Evolutionary conservation across 2,113 vertebrate genomes (phyloP).

Genomic region (Gasterosteus aculeatus): DNA sequence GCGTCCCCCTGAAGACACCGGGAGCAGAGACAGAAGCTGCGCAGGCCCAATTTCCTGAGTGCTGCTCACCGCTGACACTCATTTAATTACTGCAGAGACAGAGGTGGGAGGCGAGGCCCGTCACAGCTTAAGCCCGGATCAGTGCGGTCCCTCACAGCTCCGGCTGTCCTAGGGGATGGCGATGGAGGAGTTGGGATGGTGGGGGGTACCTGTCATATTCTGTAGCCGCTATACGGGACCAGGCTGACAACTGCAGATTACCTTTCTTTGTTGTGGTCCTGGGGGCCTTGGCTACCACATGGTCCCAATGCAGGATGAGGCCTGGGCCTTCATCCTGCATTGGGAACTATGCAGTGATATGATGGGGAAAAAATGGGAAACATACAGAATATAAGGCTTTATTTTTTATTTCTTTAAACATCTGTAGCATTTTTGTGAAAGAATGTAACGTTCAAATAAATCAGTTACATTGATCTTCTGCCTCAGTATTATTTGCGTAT

Average conservation of each 20-base stretch:
- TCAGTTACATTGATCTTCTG: too few relatives aligned
- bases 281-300: conserved; percentile 43
- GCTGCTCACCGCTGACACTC: conserved; percentile 62
- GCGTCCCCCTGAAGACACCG: conserved; percentile 49
- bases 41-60: conserved; percentile 68
- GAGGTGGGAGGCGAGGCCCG: conserved; percentile 50
- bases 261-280: conserved; percentile 46
- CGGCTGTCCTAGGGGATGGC: conserved; percentile 29
- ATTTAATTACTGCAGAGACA: conserved; percentile 72
- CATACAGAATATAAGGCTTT: too few relatives aligned
- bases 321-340: background rate
- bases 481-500: too few relatives aligned
- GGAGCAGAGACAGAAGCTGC: conserved; percentile 44
- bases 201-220: conserved; percentile 56
- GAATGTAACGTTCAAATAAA: too few relatives aligned
- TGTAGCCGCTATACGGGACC: conserved; percentile 57
- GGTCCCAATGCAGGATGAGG: conserved; percentile 31
- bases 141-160: conserved; percentile 46
- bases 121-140: conserved; percentile 58
- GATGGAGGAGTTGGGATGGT: background rate
- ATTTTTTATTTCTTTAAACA: too few relatives aligned
- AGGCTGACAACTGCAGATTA: conserved; percentile 59
- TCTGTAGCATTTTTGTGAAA: too few relatives aligned
- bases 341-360: too few relatives aligned
- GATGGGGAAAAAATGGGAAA: too few relatives aligned